Conservation (phyloP, 2,797 vertebrate genomes). For the Sylvia borin region DNA sequence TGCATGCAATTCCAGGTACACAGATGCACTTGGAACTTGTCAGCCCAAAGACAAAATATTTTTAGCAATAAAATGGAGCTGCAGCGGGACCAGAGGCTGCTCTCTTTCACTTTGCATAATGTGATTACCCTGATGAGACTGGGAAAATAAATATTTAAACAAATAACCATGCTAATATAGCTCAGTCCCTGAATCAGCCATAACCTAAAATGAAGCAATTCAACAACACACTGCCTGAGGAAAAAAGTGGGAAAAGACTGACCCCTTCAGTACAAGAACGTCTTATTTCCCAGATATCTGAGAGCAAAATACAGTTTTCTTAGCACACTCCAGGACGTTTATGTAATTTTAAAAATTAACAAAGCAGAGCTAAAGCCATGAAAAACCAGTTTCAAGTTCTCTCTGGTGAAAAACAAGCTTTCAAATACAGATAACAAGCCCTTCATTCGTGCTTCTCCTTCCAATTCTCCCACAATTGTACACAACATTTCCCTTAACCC, state of each 20-base stretch:
- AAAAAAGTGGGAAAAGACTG: conserved; percentile 24
- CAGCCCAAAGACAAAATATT: background rate
- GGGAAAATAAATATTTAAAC: conserved; percentile 16
- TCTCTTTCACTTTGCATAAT: background rate
- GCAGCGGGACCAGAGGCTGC: background rate
- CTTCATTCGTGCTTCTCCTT: background rate
- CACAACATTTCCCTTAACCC: background rate
- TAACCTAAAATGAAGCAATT: background rate
- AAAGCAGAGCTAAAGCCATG: background rate
- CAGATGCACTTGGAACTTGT: background rate
- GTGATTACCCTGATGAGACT: background rate
- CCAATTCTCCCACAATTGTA: background rate
- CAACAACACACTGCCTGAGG: background rate
- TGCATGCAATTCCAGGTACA: background rate
- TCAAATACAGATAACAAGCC: background rate
- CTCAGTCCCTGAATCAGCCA: background rate
- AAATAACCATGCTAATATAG: background rate
- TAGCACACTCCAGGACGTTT: background rate
- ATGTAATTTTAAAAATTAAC: background rate
- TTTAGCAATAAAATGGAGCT: background rate
- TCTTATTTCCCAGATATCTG: background rate
- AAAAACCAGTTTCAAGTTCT: background rate
- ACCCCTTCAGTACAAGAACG: conserved; percentile 39
- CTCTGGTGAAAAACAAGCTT: background rate
- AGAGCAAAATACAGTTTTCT: background rate